Base-by-base conservation (phyloP, 2,113 vertebrate genomes). In the Psilopsiagon aymara region DNA sequence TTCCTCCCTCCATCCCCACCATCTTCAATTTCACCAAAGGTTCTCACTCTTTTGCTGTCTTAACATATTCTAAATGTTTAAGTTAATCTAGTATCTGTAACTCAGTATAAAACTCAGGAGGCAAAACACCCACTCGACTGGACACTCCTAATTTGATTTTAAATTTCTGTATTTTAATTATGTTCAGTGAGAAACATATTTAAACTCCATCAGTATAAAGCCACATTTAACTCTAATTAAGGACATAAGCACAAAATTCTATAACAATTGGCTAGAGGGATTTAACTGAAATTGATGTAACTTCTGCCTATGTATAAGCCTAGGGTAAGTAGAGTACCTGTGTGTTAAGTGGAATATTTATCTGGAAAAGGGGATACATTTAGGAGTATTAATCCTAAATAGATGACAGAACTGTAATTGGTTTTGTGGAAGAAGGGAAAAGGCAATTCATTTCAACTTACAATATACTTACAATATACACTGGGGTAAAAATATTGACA, bases 361-460 rank as follows among this genome's bases (percentile, higher is more conserved):
- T 77, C 70, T 90, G 31, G 41, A 49, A 88, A 89, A 76, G 44
- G 25, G 18, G 28, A 66, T 64, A 33, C 18, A 87, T 67, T 94
- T 37, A 91, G 31, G 25, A 73, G 28, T 66, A 90, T 91, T 96
- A 94, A 85, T 82, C 29, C 78, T 74, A 93, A 90, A 90, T 31
- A 93, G 47, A 82, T 91, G 70, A 86, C 52, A 92, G 66, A 91
- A 90, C 33, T 94, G 47, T 76, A 91, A 96, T 88, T 85, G 81
- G 84, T 41, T 96, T 88, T 91, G 53, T 70, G 53, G 17, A 95
- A 49, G 64, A 92, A 93, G 94, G 95, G 91, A 96, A 97, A 84
- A 94, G 83, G 88, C 70, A 92, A 97, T 96, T 96, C 92, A 97
- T 97, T 98, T 95, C 88, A 97, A 97, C 93, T 97, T 94, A 67